Percentiles rank a stretch among this genome's conserved stretches.
Evolutionary conservation across 1,140 invertebrate genomes (phyloP).

Genomic region (Paramacrobiotus metropolitanus): DNA sequence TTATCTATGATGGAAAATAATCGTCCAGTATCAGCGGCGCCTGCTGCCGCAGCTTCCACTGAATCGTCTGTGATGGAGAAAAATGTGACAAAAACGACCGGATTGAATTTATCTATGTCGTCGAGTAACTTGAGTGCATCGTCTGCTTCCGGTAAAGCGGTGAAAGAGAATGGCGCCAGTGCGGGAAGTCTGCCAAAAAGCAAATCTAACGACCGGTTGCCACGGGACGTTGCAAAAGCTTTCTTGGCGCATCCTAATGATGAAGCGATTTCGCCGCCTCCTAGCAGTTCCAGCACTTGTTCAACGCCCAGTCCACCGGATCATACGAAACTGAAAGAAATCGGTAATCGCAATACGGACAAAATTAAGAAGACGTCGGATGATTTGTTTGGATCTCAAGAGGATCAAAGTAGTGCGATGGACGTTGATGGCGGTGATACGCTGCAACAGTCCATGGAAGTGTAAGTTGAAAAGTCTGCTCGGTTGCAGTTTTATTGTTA

Average conservation of each 20-base stretch:
- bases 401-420: no score
- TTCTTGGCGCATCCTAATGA: background rate
- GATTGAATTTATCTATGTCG: background rate
- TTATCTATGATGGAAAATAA: background rate
- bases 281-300: background rate
- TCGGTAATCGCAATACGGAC: background rate
- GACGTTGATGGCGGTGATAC: no score
- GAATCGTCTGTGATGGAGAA: background rate
- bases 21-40: background rate
- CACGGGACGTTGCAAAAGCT: background rate
- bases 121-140: background rate
- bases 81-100: background rate
- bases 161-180: background rate
- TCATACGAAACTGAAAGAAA: background rate
- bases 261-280: background rate
- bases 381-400: no score
- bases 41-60: background rate
- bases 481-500: no score
- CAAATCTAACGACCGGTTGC: background rate
- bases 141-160: background rate
- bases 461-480: no score
- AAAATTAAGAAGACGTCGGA: background rate
- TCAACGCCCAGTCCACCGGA: constrained; percentile 2
- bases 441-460: no score
- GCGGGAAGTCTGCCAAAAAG: background rate